phyloP scores from a whole-genome alignment of 2,888 invertebrate species.

The Bugulina stolonifera region DNA sequence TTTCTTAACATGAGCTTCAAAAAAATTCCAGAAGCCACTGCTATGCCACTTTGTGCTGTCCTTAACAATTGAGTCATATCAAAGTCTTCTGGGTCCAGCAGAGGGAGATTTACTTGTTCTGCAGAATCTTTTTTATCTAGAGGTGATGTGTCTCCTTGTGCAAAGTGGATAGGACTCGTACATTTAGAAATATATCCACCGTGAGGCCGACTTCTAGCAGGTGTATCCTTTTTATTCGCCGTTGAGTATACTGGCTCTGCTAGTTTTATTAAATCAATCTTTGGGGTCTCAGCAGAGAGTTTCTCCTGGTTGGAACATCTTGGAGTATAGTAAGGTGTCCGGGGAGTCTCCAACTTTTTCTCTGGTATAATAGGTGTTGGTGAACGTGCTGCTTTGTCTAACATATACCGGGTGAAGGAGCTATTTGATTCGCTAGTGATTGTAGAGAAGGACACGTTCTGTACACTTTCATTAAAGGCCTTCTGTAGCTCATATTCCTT shows the following conservation, averaged over 20 bases:
- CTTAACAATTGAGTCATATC: background rate
- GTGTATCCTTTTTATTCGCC: background rate
- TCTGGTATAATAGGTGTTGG: background rate
- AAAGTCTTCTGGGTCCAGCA: background rate
- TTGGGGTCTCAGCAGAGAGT: background rate
- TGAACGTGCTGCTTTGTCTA: background rate
- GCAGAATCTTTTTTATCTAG: background rate
- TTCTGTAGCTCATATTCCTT: conserved; percentile 14
- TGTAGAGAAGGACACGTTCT: background rate
- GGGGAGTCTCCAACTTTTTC: background rate
- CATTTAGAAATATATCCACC: conserved; percentile 9
- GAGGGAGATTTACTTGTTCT: background rate
- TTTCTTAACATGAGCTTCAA: background rate
- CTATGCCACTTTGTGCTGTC: background rate
- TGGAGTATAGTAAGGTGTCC: background rate
- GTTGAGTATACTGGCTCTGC: too few relatives aligned
- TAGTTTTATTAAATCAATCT: too few relatives aligned
- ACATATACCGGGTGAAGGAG: conserved; percentile 17
- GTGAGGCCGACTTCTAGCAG: background rate
- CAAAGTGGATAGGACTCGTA: background rate
- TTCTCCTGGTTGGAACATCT: background rate
- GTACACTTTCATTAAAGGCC: background rate
- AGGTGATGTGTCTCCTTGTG: background rate
- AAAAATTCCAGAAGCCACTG: background rate
- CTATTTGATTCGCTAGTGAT: background rate